Evolutionary conservation across 2,888 invertebrate species (phyloP).

Genomic region (Limnephilus auricula): DNA sequence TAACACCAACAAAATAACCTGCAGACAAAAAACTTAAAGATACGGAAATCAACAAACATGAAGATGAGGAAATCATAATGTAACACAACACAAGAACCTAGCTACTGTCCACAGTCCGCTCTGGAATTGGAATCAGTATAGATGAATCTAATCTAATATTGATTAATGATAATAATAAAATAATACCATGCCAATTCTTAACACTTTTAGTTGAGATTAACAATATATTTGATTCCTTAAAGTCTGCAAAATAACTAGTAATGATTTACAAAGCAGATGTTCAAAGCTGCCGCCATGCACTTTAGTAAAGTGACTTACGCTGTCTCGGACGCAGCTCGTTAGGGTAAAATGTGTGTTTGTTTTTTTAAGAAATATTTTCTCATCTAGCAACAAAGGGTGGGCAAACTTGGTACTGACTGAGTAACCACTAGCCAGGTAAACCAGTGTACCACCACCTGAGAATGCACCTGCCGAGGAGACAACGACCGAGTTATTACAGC

Average conservation of each 20-base stretch:
- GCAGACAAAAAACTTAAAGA: no score
- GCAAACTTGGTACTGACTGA: neutral
- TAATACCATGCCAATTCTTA: neutral
- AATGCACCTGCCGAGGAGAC: slow-evolving; percentile 3
- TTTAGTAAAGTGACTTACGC: neutral
- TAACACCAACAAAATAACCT: no score
- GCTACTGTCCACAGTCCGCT: no score
- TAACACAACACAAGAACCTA: no score
- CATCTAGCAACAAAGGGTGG: slow-evolving; percentile 14
- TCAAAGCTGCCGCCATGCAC: neutral
- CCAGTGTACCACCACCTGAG: neutral
- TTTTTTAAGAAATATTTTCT: neutral
- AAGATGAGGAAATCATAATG: no score
- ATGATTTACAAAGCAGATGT: neutral
- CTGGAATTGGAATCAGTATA: no score
- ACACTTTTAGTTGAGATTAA: neutral
- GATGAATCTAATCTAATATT: no score
- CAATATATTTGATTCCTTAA: neutral
- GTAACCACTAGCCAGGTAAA: neutral
- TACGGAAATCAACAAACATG: no score
- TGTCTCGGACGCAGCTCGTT: slow-evolving; percentile 18
- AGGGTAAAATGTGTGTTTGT: slow-evolving; percentile 2
- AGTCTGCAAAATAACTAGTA: neutral
- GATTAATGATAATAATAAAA: no score
- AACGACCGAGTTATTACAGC: slow-evolving; percentile 24